Evolutionary conservation across 1,140 invertebrate genomes (phyloP).

Genomic region (Drosophila santomea): DNA sequence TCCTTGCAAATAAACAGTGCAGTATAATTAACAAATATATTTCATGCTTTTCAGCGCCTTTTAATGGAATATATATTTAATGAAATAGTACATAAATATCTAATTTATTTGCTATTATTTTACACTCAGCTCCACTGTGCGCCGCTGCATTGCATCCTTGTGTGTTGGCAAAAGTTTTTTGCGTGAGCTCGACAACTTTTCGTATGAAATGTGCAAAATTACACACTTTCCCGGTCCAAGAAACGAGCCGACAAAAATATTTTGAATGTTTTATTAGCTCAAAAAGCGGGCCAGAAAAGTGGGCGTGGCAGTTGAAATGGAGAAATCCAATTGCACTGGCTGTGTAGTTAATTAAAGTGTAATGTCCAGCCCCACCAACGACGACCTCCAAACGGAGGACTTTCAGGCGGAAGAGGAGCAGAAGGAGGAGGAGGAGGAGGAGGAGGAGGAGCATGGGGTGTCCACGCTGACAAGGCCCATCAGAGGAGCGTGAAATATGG

Average conservation of each 20-base stretch:
- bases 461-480: constrained; percentile 65
- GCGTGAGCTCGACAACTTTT: constrained; percentile 59
- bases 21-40: too few relatives aligned
- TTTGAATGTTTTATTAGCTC: constrained; percentile 69
- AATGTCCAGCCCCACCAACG: constrained; percentile 35
- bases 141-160: constrained; percentile 9
- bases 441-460: not conserved
- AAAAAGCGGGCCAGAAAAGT: not conserved
- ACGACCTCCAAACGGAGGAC: too few relatives aligned
- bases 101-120: not conserved
- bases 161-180: constrained; percentile 41
- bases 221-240: constrained; percentile 44
- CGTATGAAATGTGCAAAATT: constrained; percentile 71
- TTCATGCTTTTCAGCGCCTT: too few relatives aligned
- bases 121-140: constrained; percentile 26
- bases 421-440: too few relatives aligned
- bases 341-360: constrained; percentile 68
- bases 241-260: constrained; percentile 68
- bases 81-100: too few relatives aligned
- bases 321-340: constrained; percentile 42
- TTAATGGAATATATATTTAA: too few relatives aligned
- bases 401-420: too few relatives aligned
- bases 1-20: too few relatives aligned
- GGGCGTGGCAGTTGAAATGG: not conserved
- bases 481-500: constrained; percentile 64